Conservation (phyloP, 1,140 invertebrate species). For the Pseudomyrmex concolor region DNA sequence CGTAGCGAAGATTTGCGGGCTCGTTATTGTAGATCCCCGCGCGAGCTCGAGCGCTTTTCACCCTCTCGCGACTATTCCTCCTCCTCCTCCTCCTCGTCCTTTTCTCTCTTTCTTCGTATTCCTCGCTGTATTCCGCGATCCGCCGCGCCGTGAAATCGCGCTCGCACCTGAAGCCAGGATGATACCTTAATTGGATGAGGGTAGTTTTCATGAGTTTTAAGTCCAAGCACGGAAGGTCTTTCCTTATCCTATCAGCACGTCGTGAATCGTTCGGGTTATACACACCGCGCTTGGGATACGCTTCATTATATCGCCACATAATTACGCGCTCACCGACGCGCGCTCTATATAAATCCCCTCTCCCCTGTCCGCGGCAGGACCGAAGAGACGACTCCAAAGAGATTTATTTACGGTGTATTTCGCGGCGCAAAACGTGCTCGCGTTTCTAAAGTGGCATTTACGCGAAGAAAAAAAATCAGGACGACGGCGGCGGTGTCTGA, state of each 20-base stretch:
- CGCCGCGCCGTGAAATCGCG: constrained; percentile 30
- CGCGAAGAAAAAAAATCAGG: background rate
- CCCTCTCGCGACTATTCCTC: background rate
- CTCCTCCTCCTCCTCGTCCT: background rate
- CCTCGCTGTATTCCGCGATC: background rate
- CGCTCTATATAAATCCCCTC: constrained; percentile 7
- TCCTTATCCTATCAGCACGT: constrained; percentile 48
- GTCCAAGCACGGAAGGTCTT: constrained; percentile 42
- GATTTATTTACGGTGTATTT: constrained; percentile 42
- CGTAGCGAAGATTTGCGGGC: constrained; percentile 43
- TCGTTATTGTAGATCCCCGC: constrained; percentile 45
- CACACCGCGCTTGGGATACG: constrained; percentile 20
- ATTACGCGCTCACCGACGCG: constrained; percentile 27
- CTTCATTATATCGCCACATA: constrained; percentile 57
- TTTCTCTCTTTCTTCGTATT: too few relatives aligned
- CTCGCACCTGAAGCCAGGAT: constrained; percentile 53
- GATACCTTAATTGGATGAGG: constrained; percentile 71
- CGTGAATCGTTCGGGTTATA: constrained; percentile 28
- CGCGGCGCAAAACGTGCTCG: background rate
- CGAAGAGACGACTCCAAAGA: constrained; percentile 13
- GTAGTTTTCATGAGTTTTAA: constrained; percentile 68
- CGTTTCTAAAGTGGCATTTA: constrained; percentile 2
- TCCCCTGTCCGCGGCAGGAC: background rate
- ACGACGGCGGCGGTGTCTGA: too few relatives aligned
- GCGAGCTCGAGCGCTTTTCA: constrained; percentile 35